Conservation (phyloP, 2,113 vertebrate species). For the Labeo catla region DNA sequence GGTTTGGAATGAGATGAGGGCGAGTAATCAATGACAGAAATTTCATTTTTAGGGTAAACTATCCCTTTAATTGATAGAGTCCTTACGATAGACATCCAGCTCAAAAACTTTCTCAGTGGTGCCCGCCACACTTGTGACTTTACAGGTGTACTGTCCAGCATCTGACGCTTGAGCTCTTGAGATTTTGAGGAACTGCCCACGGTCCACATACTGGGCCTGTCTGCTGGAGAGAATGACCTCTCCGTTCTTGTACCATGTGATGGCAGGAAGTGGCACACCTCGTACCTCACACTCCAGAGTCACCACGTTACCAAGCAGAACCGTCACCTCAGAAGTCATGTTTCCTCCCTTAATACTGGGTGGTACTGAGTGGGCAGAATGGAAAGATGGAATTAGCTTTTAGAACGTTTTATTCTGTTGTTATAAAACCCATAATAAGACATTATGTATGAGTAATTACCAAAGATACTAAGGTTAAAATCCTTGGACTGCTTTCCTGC, state of each 20-base stretch:
- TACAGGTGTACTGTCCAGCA: constrained; percentile 84
- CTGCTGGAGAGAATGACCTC: constrained; percentile 77
- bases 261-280: constrained; percentile 85
- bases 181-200: constrained; percentile 89
- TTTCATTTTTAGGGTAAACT: too few species aligned
- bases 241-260: constrained; percentile 89
- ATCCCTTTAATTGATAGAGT: not conserved
- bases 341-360: constrained; percentile 93
- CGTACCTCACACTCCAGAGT: constrained; percentile 89
- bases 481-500: constrained; percentile 90
- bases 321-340: constrained; percentile 79
- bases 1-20: too few species aligned
- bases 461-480: constrained; percentile 82
- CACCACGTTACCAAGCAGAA: constrained; percentile 79
- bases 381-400: not conserved
- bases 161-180: constrained; percentile 82
- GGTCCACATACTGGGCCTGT: constrained; percentile 83
- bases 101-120: constrained; percentile 82
- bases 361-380: constrained; percentile 77
- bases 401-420: not conserved
- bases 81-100: constrained; percentile 89
- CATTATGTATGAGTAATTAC: constrained; percentile 69
- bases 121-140: constrained; percentile 81
- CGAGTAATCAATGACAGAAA: too few species aligned
- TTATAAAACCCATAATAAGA: not conserved